phyloP scores from a whole-genome alignment of 2,113 vertebrate species.

The Ploceus nigricollis region DNA sequence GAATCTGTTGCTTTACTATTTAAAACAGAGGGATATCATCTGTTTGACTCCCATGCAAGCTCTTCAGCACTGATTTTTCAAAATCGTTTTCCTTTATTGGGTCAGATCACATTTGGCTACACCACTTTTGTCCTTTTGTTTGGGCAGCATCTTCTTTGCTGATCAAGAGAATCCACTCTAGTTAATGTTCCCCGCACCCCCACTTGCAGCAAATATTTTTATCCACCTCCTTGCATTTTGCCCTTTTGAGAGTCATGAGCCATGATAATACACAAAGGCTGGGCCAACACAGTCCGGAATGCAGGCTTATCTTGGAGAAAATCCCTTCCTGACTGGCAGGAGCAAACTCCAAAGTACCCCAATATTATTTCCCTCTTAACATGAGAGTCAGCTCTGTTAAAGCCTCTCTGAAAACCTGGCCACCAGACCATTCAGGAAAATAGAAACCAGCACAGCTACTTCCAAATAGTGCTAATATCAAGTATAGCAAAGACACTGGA shows the following conservation, averaged over 20 bases:
- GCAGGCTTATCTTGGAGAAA: conserved; percentile 39
- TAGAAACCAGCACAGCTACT: background rate
- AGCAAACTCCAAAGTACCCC: background rate
- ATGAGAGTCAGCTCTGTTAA: background rate
- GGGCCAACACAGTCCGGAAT: background rate
- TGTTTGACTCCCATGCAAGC: background rate
- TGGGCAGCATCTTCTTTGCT: background rate
- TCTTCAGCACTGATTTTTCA: background rate
- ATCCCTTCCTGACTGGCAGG: conserved; percentile 36
- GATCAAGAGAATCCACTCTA: background rate
- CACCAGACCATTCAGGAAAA: background rate
- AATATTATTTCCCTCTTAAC: conserved; percentile 30
- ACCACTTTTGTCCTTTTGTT: background rate
- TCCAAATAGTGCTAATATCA: background rate
- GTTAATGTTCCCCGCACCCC: background rate
- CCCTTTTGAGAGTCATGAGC: conserved; percentile 39
- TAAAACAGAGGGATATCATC: background rate
- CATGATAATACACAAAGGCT: conserved; percentile 2
- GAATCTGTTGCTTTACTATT: background rate
- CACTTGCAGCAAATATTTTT: background rate
- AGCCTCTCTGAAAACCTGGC: conserved; percentile 2
- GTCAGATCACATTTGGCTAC: background rate
- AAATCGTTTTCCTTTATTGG: background rate
- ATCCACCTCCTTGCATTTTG: conserved; percentile 44
- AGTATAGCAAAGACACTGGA: background rate